A percentile compares a stretch with the other conserved stretches of the same genome.
Conservation (phyloP, 2,888 invertebrate species). For the Oscheius myriophilus region DNA sequence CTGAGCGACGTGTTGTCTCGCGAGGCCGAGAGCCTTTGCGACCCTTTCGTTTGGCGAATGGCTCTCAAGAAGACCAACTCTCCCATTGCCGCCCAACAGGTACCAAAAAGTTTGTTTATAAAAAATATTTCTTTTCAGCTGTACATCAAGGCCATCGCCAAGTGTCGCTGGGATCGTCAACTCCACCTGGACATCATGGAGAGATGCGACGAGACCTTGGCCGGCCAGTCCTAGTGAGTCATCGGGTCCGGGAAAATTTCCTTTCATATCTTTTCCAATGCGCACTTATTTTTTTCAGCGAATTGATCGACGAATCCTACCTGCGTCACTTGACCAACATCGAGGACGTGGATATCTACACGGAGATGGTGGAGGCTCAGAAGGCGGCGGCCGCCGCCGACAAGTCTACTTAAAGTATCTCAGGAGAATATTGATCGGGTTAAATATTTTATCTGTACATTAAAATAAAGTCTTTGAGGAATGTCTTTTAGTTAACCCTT, state of each 20-base stretch:
- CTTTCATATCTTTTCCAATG: neutral
- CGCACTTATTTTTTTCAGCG: constrained; percentile 1
- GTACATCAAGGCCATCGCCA: constrained; percentile 12
- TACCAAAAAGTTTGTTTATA: neutral
- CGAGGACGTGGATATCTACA: constrained; percentile 4
- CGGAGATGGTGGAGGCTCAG: neutral
- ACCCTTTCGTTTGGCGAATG: constrained; percentile 13
- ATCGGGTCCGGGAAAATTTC: too few species aligned
- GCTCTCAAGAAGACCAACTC: neutral
- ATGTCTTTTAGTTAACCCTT: neutral
- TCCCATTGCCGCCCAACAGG: neutral
- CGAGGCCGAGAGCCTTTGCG: neutral
- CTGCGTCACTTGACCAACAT: neutral
- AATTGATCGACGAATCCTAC: constrained; percentile 1
- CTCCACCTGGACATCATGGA: constrained; percentile 14
- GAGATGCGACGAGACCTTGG: too few species aligned
- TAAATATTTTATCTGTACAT: neutral
- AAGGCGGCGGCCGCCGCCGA: neutral
- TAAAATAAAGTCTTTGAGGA: neutral
- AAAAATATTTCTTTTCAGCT: neutral
- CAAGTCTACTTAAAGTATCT: neutral
- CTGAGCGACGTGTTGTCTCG: neutral
- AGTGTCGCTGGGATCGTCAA: constrained; percentile 15
- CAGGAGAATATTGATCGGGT: neutral
- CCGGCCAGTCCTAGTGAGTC: neutral